Percentiles rank a stretch among this genome's conserved stretches.
Conservation (phyloP, 2,113 vertebrate species). For the Ophiodon elongatus region DNA sequence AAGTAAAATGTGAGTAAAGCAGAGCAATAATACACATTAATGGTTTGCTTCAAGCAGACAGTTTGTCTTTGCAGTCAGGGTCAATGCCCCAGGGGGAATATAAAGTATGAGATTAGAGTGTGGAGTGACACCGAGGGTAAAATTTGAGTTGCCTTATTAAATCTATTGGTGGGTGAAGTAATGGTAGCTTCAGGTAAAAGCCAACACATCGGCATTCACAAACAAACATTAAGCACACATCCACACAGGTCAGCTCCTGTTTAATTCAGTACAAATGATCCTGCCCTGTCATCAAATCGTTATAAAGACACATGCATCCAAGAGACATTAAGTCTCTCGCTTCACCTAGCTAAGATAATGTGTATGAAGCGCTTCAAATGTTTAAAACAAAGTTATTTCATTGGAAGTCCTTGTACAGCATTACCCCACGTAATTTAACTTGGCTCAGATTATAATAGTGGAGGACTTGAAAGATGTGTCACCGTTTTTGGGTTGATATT, state of each 20-base stretch:
- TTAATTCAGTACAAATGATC: not conserved
- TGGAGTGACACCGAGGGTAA: not conserved
- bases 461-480: conserved; percentile 4
- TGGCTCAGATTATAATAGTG: not conserved
- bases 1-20: not conserved
- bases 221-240: conserved; percentile 3
- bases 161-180: conserved; percentile 15
- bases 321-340: not conserved
- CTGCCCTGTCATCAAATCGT: not conserved
- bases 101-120: not conserved
- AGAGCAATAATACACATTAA: not conserved
- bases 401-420: conserved; percentile 28
- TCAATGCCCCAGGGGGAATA: conserved; percentile 1
- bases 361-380: conserved; percentile 1
- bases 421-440: conserved; percentile 6
- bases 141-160: conserved; percentile 3
- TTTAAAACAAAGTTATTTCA: not conserved
- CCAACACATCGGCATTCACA: not conserved
- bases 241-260: not conserved
- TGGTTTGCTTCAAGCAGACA: not conserved
- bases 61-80: not conserved
- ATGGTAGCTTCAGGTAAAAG: not conserved
- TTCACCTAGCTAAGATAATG: conserved; percentile 15
- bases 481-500: conserved; percentile 16
- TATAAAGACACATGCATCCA: not conserved